Evolutionary conservation across 2,888 invertebrate genomes (phyloP), one percentile per base, ranked within the genome.

Genomic region (Micropterix aruncella): DNA sequence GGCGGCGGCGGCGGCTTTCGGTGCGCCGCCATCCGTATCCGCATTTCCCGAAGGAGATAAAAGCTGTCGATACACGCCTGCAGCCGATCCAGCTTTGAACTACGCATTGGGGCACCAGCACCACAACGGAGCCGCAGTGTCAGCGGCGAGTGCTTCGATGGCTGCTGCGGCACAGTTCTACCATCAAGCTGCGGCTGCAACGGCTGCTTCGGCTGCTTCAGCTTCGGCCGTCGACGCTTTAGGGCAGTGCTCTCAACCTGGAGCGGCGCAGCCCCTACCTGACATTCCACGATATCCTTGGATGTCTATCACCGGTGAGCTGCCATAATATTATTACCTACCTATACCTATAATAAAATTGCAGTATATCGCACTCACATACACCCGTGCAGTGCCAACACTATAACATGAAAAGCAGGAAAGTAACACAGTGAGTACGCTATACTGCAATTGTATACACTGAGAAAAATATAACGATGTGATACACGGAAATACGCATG

Each of bases 291-390:
- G 92, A 60, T 92, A 93, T 66, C 92, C 92, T 41, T 93, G 92
- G 92, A 92, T 93, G 91, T 88, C 91, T 60, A 89, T 92, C 68
- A 91, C 92, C 76, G 92, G 92, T 91, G 77, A 83, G 77, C 73
- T 27, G 27, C 27, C 12, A n/a, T n/a, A n/a, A n/a, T n/a, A n/a
- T n/a, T n/a, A n/a, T n/a, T n/a, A n/a, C n/a, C n/a, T n/a, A n/a
- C n/a, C n/a, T n/a, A n/a, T n/a, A n/a, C n/a, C n/a, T n/a, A n/a
- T n/a, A n/a, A n/a, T n/a, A n/a, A n/a, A n/a, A n/a, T n/a, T n/a
- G n/a, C n/a, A n/a, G n/a, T n/a, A n/a, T n/a, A n/a, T n/a, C n/a
- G n/a, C n/a, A n/a, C n/a, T n/a, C n/a, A n/a, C n/a, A n/a, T n/a
- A n/a, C n/a, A n/a, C n/a, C n/a, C n/a, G n/a, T n/a, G n/a, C n/a